phyloP scores from a whole-genome alignment of 2,113 vertebrate species.

The Lates calcarifer region DNA sequence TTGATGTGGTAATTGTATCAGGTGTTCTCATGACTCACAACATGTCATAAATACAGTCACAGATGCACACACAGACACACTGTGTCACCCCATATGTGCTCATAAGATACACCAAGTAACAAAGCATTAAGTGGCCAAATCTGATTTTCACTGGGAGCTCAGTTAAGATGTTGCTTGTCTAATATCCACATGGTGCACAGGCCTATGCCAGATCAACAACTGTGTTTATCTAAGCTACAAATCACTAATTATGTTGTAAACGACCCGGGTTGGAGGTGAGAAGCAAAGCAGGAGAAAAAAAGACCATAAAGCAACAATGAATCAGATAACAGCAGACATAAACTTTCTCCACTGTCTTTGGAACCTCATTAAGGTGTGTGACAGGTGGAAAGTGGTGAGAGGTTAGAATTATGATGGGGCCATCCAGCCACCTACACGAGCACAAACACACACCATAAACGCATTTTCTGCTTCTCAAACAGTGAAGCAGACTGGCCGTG shows the following conservation, averaged over 20 bases:
- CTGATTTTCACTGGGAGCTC: slow-evolving; percentile 12
- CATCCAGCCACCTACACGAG: neutral
- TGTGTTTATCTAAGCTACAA: slow-evolving; percentile 51
- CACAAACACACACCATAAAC: slow-evolving; percentile 36
- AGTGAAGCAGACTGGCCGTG: slow-evolving; percentile 31
- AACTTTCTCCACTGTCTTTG: slow-evolving; percentile 41
- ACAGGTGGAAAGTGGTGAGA: slow-evolving; percentile 48
- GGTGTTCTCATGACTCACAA: too few species aligned
- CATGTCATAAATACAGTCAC: neutral
- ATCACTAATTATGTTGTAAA: slow-evolving; percentile 59
- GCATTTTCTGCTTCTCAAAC: slow-evolving; percentile 49
- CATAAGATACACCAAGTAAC: slow-evolving; percentile 28
- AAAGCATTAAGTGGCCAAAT: slow-evolving; percentile 30
- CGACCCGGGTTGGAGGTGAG: slow-evolving; percentile 22
- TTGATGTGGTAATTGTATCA: neutral
- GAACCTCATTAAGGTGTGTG: slow-evolving; percentile 64
- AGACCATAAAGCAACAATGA: slow-evolving; percentile 45
- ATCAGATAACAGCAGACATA: slow-evolving; percentile 33
- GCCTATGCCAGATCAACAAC: slow-evolving; percentile 58
- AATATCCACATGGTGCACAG: slow-evolving; percentile 26
- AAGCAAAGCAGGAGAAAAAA: slow-evolving; percentile 2
- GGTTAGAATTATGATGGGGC: slow-evolving; percentile 22
- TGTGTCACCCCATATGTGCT: slow-evolving; percentile 2
- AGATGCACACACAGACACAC: neutral
- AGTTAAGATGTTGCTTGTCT: slow-evolving; percentile 35